Percentiles rank a stretch among this genome's conserved stretches.
These are phyloP conservation scores for Volucella zonaria DNA, from an alignment of 2,888 invertebrate genomes.

Conservation along the genomic window DNA sequence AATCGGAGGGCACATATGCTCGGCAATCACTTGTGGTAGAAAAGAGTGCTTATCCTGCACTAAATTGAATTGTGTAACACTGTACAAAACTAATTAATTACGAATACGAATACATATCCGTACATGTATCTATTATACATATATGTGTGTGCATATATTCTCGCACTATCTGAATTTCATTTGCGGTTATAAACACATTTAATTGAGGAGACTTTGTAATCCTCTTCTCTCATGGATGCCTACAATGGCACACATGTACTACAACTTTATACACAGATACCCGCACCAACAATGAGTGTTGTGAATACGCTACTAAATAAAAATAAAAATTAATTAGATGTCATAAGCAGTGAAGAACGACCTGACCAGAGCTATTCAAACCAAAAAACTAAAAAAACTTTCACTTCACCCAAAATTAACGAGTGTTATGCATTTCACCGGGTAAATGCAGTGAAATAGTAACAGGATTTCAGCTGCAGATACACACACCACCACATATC, in stretches of 20 bases:
- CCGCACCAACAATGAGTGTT: neutral
- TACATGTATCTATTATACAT: neutral
- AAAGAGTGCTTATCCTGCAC: conserved; percentile 66
- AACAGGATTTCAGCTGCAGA: conserved; percentile 37
- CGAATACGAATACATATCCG: conserved; percentile 40
- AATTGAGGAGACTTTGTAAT: conserved; percentile 38
- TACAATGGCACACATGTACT: conserved; percentile 38
- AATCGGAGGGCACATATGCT: conserved; percentile 33
- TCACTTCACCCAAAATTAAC: conserved; percentile 50
- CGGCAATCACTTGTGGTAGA: conserved; percentile 31
- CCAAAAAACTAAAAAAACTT: conserved; percentile 42
- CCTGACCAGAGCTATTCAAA: conserved; percentile 23
- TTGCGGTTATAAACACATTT: conserved; percentile 68
- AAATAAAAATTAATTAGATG: conserved; percentile 55
- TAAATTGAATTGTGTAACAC: conserved; percentile 63
- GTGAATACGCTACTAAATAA: conserved; percentile 1
- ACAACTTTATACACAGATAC: conserved; percentile 26
- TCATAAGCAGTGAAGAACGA: conserved; percentile 42
- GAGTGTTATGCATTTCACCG: conserved; percentile 10
- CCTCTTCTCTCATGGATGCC: neutral
- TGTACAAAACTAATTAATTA: conserved; percentile 64
- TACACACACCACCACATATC: conserved; percentile 1
- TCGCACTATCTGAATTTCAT: conserved; percentile 44
- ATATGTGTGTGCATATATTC: conserved; percentile 6
- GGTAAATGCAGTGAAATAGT: conserved; percentile 33